Base-by-base conservation (phyloP, 2,113 vertebrate genomes). In the Aphyosemion australe region DNA sequence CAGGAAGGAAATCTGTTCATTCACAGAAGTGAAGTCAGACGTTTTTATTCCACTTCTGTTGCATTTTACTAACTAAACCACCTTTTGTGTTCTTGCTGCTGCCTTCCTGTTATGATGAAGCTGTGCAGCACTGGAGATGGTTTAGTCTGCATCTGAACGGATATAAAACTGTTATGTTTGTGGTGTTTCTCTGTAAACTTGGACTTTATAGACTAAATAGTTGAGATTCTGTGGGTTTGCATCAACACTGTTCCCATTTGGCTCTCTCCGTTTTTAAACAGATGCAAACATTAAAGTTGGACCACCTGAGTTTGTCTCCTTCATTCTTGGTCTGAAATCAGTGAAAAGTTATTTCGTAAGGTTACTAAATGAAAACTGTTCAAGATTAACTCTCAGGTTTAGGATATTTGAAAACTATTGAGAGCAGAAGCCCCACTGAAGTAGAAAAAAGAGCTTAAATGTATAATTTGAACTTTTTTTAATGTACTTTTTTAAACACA, bases 241-340 rank as follows among this genome's bases (percentile, higher is more conserved):
- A 72, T 54, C 63, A 59, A 18, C 41, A 42, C 26, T 2, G 26
- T 26, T 26, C 26, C 26, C 26, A 26, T 26, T 12, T 21, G 43
- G 16, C 54, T 45, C n/a, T n/a, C n/a, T n/a, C n/a, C n/a, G 16
- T 46, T 65, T 48, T 62, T 12, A 49, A 54, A 58, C 32, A 61
- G 65, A 54, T 83, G 4, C 7, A 82, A 90, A 88, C 86, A 80
- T 87, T 89, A 61, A 71, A 46, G 66, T 59, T 53, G 43, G 63
- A 61, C 55, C 32, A 13, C 60, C 61, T 73, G 56, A 41, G 52
- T 61, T 59, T 78, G 55, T 65, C 83, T 76, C 58, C 60, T 56
- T 53, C 55, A 20, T 45, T 26, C 8, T 21, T 41, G 16, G 49
- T 75, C 47, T 55, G 12, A 65, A 26, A 26, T 26, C 26, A 26